These are phyloP conservation scores for Agrotis segetum DNA, from an alignment of 2,888 invertebrate genomes.

Conservation along the genomic window DNA sequence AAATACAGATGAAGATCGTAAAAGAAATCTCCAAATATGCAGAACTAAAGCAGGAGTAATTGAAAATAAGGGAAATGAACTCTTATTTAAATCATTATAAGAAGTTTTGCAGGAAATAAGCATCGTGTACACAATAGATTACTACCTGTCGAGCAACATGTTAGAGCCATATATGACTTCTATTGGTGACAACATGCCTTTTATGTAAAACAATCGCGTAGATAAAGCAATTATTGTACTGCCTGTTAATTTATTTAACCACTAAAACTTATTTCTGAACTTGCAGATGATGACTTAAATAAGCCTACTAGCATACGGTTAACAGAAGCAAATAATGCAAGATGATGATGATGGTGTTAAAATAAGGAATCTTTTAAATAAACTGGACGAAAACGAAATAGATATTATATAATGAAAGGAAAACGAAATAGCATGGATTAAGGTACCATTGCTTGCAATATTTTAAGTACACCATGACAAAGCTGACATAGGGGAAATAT, in stretches of 20 bases:
- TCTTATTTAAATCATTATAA: not conserved
- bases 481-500: not conserved
- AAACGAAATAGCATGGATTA: too few species aligned
- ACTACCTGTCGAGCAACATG: slow-evolving; percentile 8
- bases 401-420: too few species aligned
- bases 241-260: not conserved
- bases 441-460: not conserved
- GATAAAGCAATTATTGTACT: slow-evolving; percentile 1
- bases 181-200: slow-evolving; percentile 15
- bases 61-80: not conserved
- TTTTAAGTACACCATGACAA: not conserved
- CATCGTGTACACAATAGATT: slow-evolving; percentile 17
- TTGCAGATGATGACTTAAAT: not conserved
- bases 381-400: too few species aligned
- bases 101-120: slow-evolving; percentile 19
- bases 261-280: not conserved
- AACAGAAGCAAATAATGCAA: not conserved
- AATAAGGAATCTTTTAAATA: not conserved
- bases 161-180: slow-evolving; percentile 21
- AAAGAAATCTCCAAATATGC: not conserved
- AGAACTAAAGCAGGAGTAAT: too few species aligned
- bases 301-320: not conserved
- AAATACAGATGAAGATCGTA: too few species aligned
- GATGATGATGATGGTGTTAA: not conserved
- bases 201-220: slow-evolving; percentile 22